Evolutionary conservation across 2,888 invertebrate genomes (phyloP).

Genomic region (Ormyrus nitidulus): DNA sequence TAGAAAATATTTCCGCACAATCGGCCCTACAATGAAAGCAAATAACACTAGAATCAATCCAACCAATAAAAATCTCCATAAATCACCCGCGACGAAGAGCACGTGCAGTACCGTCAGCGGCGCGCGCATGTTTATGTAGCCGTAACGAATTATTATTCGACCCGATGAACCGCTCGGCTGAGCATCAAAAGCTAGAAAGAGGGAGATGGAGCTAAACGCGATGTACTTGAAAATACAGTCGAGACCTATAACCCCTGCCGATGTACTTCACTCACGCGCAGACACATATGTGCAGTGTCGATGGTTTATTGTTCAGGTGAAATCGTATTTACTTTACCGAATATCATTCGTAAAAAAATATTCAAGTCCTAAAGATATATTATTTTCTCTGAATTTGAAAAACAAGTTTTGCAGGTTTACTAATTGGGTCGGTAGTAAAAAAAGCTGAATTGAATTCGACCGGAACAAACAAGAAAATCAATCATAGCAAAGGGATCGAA

Average conservation of each 20-base stretch:
- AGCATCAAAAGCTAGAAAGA: slow-evolving; percentile 15
- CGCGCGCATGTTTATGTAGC: slow-evolving; percentile 39
- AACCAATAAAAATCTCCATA: slow-evolving; percentile 54
- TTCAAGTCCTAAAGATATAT: no score
- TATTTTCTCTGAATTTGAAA: no score
- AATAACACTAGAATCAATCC: slow-evolving; percentile 45
- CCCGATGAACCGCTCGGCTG: slow-evolving; percentile 42
- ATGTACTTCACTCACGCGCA: slow-evolving; percentile 11
- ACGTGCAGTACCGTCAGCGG: slow-evolving; percentile 1
- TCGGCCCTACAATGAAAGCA: slow-evolving; percentile 16
- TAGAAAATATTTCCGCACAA: slow-evolving; percentile 43
- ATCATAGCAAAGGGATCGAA: no score
- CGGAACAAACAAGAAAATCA: no score
- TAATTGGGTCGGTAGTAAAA: no score
- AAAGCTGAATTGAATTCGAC: no score
- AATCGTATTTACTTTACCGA: no score
- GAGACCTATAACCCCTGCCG: neutral
- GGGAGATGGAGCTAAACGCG: neutral
- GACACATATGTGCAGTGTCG: neutral
- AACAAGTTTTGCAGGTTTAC: no score
- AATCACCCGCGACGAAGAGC: slow-evolving; percentile 37
- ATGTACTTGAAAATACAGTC: slow-evolving; percentile 43
- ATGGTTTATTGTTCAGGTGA: slow-evolving; percentile 6
- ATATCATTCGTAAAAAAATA: no score
- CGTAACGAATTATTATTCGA: slow-evolving; percentile 53